Evolutionary conservation across 2,113 vertebrate genomes (phyloP).

Genomic region (Hypomesus transpacificus): DNA sequence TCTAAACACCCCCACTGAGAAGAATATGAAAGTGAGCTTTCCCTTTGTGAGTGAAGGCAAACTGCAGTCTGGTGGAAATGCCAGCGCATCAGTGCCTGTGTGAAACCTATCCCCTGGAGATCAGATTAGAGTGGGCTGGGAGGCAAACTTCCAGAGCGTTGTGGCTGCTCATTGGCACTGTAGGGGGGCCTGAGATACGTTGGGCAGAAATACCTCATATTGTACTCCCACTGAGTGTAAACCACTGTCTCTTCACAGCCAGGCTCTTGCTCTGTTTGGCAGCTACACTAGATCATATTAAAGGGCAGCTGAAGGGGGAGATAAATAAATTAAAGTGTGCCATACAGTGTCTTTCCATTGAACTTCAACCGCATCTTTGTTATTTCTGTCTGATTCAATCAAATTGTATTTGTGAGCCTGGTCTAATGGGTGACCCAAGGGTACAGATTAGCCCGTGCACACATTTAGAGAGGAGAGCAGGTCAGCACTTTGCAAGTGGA

Average conservation of each 20-base stretch:
- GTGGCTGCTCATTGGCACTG: slow-evolving; percentile 20
- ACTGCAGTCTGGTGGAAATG: slow-evolving; percentile 11
- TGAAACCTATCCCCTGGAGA: slow-evolving; percentile 34
- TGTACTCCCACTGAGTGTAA: slow-evolving; percentile 3
- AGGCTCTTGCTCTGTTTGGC: background rate
- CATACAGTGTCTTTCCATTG: background rate
- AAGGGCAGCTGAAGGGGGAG: background rate
- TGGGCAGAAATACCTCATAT: slow-evolving; percentile 17
- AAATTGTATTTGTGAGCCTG: too few relatives aligned
- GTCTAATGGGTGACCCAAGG: too few relatives aligned
- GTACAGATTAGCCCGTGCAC: too few relatives aligned
- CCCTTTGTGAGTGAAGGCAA: slow-evolving; percentile 10
- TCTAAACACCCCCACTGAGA: slow-evolving; percentile 8
- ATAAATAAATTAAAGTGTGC: background rate
- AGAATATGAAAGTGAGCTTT: slow-evolving; percentile 15
- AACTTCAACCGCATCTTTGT: background rate
- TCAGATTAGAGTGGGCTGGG: slow-evolving; percentile 38
- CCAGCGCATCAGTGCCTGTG: slow-evolving; percentile 22
- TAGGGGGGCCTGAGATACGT: slow-evolving; percentile 19
- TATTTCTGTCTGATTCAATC: background rate
- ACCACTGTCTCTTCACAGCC: background rate
- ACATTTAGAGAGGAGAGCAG: too few relatives aligned
- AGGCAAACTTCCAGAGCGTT: slow-evolving; percentile 33
- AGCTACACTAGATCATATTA: slow-evolving; percentile 5
- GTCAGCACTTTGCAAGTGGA: too few relatives aligned